A percentile compares a stretch with the other conserved stretches of the same genome.
phyloP scores from a whole-genome alignment of 2,888 invertebrate species.

The Entomobrya multifasciata region DNA sequence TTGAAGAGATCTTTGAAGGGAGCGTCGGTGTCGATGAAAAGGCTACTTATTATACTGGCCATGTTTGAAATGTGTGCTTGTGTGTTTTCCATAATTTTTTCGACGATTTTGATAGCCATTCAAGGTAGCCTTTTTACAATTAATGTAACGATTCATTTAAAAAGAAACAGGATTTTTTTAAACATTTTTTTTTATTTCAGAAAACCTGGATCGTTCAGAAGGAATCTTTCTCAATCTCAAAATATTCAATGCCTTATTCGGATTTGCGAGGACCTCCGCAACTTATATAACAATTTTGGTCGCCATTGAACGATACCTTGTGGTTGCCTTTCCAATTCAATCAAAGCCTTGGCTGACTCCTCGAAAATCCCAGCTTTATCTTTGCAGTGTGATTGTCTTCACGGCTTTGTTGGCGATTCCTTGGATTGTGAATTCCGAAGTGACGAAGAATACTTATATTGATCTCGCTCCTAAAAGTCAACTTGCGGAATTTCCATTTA shows the following conservation, averaged over 20 bases:
- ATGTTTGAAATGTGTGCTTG: slow-evolving; percentile 55
- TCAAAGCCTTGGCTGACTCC: slow-evolving; percentile 48
- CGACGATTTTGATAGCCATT: slow-evolving; percentile 21
- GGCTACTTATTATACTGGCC: slow-evolving; percentile 44
- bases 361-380: background rate
- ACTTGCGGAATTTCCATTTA: slow-evolving; percentile 39
- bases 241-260: slow-evolving; percentile 9
- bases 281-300: slow-evolving; percentile 54
- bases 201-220: slow-evolving; percentile 42
- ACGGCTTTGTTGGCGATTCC: slow-evolving; percentile 19
- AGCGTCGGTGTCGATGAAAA: slow-evolving; percentile 38
- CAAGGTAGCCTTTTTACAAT: background rate
- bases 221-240: background rate
- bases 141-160: background rate
- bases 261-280: slow-evolving; percentile 26
- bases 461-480: slow-evolving; percentile 18
- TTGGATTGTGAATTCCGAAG: slow-evolving; percentile 48
- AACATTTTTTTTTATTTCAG: background rate
- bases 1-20: slow-evolving; percentile 46
- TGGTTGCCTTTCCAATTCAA: slow-evolving; percentile 47
- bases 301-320: slow-evolving; percentile 49
- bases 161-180: background rate
- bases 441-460: slow-evolving; percentile 21
- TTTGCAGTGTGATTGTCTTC: slow-evolving; percentile 15
- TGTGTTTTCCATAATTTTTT: slow-evolving; percentile 28